Conservation (phyloP, 2,797 vertebrate genomes). For the Phalanger gymnotis region DNA sequence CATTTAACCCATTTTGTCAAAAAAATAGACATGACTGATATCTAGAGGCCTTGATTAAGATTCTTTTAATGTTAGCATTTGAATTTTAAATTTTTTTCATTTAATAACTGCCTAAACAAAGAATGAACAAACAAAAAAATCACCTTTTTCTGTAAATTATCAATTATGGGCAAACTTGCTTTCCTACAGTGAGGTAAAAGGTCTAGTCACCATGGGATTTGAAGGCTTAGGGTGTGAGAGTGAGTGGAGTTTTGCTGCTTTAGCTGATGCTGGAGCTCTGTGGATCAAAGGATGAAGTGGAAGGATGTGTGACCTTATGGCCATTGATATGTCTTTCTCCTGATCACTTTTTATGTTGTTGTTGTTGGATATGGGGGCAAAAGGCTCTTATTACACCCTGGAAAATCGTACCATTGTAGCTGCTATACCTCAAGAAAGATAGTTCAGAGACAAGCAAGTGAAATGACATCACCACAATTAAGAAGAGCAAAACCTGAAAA, state of each 20-base stretch:
- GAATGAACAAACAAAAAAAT: constrained; percentile 57
- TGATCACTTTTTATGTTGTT: background rate
- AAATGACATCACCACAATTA: background rate
- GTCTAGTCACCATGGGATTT: constrained; percentile 33
- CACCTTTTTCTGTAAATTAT: constrained; percentile 29
- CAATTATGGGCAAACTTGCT: background rate
- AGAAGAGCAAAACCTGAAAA: background rate
- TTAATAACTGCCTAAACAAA: constrained; percentile 42
- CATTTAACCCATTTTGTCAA: background rate
- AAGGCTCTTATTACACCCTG: background rate
- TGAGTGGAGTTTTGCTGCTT: background rate
- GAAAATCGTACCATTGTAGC: background rate
- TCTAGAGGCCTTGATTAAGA: constrained; percentile 48
- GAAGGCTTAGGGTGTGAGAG: background rate
- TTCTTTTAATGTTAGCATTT: constrained; percentile 50
- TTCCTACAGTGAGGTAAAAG: constrained; percentile 9
- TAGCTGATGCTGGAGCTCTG: constrained; percentile 9
- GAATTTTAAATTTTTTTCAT: constrained; percentile 52
- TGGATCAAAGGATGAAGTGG: background rate
- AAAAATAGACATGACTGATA: constrained; percentile 37
- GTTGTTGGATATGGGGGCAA: background rate
- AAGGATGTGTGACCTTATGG: background rate
- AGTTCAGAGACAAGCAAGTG: background rate
- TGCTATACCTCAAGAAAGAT: background rate
- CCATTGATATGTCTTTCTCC: background rate